Evolutionary conservation across 2,113 vertebrate genomes (phyloP), one percentile per base, ranked within the genome.

Genomic region (Psilopsiagon aurifrons): DNA sequence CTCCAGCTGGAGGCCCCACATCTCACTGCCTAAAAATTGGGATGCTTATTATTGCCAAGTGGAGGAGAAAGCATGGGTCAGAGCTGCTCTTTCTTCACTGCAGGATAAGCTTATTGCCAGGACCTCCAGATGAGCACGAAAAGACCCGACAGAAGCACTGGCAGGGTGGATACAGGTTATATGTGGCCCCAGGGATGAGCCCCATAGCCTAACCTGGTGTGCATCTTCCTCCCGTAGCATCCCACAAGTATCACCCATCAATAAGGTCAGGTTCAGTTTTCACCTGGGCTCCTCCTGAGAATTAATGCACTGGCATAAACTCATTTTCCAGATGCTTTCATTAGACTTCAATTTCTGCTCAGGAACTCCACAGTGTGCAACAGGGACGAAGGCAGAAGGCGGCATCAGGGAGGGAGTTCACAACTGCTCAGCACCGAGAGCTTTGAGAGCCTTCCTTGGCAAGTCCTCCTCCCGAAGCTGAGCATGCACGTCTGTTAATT

Each of bases 321-420:
- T 46, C 1, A 8, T 66, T 83, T 86, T 70, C 19, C 35, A 71
- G 68, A 55, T 75, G 43, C 16, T 83, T 55, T 4, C 83, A 81
- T 87, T 60, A 79, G 29, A 55, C 17, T 15, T 64, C 23, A 17
- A 7, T 35, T 64, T 79, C 67, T 57, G 24, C 15, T 67, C 0
- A 0, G 29, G 12, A 80, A 20, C 24, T 86, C 31, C 54, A n/a
- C 31, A 2, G 2, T 43, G 25, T 15, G 39, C 19, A 35, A 16
- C 3, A 4, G 43, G 37, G 35, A 24, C 64, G 74, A 28, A 0
- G 3, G 44, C 49, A 68, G 57, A 24, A 68, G 82, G 0, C 0
- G 1, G 27, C 78, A 44, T 22, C 59, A 39, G 46, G 37, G n/a
- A 73, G 49, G 20, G 49, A 41, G 13, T 71, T 81, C 44, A 47